Evolutionary conservation across 2,113 vertebrate species (phyloP), one percentile per base, ranked within the genome.

Genomic region (Varanus komodoensis): DNA sequence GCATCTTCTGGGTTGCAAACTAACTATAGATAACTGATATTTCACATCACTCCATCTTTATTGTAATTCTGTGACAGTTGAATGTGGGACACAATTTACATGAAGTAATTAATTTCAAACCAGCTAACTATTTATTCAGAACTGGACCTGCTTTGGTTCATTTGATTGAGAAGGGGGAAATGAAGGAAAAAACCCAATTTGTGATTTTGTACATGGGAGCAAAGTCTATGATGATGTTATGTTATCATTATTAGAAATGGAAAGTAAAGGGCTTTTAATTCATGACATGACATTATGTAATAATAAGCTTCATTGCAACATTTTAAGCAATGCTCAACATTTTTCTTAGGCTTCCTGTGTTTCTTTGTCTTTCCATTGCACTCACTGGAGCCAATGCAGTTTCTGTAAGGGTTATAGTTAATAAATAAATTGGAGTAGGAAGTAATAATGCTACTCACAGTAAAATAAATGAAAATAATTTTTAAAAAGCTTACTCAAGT

Each of bases 121-220:
- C 54, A 82, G 80, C 32, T 64, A 5, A 78, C 67, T 83, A 83
- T 38, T 83, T 23, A 38, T 84, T 84, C 82, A 84, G 78, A 44
- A 84, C 61, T 68, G 34, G 68, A 25, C 68, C 34, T 83, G 25
- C 81, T 44, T 44, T 67, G 32, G 15, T 52, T 85, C 32, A 71
- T 85, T 71, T 19, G 44, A n/a, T 48, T 38, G 44, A 85, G 71
- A 69, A 67, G 29, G 4, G 11, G 12, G 14, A n/a, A 27, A 44
- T 44, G 9, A 27, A 71, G 25, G 44, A 71, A 5, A 12, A 61
- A 61, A 15, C 57, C 57, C 12, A 61, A 15, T 61, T 61, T 61
- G 12, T 61, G 57, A 15, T 8, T 61, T 61, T 12, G 14, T 61
- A 61, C 9, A 61, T 61, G 14, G 57, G 2, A 12, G 14, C 57